Conservation (phyloP, 2,888 invertebrate genomes). For the Hecatera dysodea region DNA sequence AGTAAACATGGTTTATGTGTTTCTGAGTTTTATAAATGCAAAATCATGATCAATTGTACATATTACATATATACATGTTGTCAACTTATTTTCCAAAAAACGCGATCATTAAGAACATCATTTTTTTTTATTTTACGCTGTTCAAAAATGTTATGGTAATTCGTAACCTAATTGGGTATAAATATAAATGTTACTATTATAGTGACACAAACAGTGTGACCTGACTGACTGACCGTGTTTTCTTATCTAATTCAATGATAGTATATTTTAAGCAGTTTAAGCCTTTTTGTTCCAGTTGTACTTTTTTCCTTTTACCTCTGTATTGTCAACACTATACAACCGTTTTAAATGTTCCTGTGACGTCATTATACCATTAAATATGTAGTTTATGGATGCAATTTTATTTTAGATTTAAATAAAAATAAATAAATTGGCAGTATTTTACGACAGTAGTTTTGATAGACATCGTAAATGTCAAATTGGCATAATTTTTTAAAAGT, state of each 20-base stretch:
- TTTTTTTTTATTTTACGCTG: too few relatives aligned
- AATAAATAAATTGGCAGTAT: slow-evolving; percentile 44
- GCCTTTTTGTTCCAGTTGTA: not conserved
- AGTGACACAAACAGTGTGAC: too few relatives aligned
- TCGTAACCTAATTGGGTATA: too few relatives aligned
- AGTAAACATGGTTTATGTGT: too few relatives aligned
- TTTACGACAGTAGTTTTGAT: slow-evolving; percentile 54
- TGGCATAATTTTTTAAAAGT: slow-evolving; percentile 18
- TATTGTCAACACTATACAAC: not conserved
- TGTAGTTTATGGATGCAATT: slow-evolving; percentile 52
- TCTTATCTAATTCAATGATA: not conserved
- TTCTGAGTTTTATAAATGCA: too few relatives aligned
- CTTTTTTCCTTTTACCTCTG: not conserved
- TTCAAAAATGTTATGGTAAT: too few relatives aligned
- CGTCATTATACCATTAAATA: slow-evolving; percentile 49
- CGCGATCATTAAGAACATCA: too few relatives aligned
- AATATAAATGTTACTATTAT: too few relatives aligned
- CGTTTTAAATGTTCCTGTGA: slow-evolving; percentile 20
- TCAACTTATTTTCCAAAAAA: too few relatives aligned
- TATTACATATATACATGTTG: too few relatives aligned
- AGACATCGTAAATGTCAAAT: slow-evolving; percentile 61
- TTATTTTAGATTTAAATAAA: slow-evolving; percentile 22
- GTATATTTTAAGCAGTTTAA: not conserved
- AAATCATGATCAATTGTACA: too few relatives aligned
- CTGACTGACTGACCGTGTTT: too few relatives aligned